Evolutionary conservation across 2,888 invertebrate genomes (phyloP), one percentile per base, ranked within the genome.

Genomic region (Schizaphis graminum): DNA sequence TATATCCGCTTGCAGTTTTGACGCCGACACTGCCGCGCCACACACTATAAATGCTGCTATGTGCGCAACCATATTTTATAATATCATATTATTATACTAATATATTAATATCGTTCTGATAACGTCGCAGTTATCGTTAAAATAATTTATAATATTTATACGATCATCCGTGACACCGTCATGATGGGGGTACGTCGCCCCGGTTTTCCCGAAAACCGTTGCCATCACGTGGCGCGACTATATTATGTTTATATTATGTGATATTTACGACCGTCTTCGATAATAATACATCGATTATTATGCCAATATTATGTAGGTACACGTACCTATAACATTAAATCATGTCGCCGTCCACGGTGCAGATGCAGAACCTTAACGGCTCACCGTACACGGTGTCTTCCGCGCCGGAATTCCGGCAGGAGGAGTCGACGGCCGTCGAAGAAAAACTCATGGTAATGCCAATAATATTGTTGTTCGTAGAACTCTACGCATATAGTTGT

Each of bases 391-490:
- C 53, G 86, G 49, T 86, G 86, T 90, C 90, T 91, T 57, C 93
- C 90, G 56, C 57, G 11, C 93, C 90, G 49, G 93, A 94, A 26
- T 94, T 85, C 35, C 56, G 84, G 77, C 56, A 26, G 7, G 89
- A 90, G 21, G 93, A 94, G 61, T 94, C 93, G 49, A 91, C 93
- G 28, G 93, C 86, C 5, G n/a, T 94, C 90, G 93, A 94, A 61
- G 93, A 94, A 49, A 94, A 94, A 86, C 90, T 94, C 49, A 94
- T 94, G 93, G 93, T 94, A 90, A 93, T 35, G 21, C 35, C 77
- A 35, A 77, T 77, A 8, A 57, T 26, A 57, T 26, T 2, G 57
- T 86, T 28, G 44, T 5, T 28, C 47, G 11, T 28, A 86, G 16
- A 28, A 28, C 13, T 86, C n/a, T 28, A 4, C 84, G 24, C 1